phyloP scores from a whole-genome alignment of 2,888 invertebrate species.

The Drosophila mimica region DNA sequence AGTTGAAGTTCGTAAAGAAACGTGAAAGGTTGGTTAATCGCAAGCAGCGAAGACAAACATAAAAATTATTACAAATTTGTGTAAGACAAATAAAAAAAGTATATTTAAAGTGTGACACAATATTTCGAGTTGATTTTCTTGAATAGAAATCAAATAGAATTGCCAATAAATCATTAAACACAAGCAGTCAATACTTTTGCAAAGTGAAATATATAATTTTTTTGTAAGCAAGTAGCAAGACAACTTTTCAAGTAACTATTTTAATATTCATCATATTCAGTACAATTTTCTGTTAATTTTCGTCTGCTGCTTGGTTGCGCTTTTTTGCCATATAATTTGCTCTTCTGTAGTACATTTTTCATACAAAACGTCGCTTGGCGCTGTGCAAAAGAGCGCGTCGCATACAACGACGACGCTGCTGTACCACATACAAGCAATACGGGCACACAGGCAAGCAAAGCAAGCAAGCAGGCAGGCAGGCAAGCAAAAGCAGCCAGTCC shows the following conservation, averaged over 20 bases:
- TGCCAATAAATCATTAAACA: not conserved
- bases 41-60: conserved; percentile 15
- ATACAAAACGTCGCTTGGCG: conserved; percentile 56
- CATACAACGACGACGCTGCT: conserved; percentile 61
- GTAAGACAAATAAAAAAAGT: conserved; percentile 15
- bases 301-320: conserved; percentile 17
- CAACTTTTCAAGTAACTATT: not conserved
- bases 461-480: conserved; percentile 25
- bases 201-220: conserved; percentile 1
- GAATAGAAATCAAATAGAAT: not conserved
- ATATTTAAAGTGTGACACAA: conserved; percentile 32
- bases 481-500: conserved; percentile 45
- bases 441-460: conserved; percentile 45
- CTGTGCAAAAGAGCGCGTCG: conserved; percentile 64
- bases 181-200: not conserved
- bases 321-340: conserved; percentile 34
- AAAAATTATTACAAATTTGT: conserved; percentile 17
- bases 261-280: conserved; percentile 7
- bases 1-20: conserved; percentile 62
- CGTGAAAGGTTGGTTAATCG: conserved; percentile 71
- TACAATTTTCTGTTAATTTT: conserved; percentile 28
- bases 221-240: not conserved
- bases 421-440: conserved; percentile 52
- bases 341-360: conserved; percentile 57
- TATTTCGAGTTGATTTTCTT: not conserved